Base-by-base conservation (phyloP, 2,888 invertebrate species). In the Nasonovia ribisnigri region DNA sequence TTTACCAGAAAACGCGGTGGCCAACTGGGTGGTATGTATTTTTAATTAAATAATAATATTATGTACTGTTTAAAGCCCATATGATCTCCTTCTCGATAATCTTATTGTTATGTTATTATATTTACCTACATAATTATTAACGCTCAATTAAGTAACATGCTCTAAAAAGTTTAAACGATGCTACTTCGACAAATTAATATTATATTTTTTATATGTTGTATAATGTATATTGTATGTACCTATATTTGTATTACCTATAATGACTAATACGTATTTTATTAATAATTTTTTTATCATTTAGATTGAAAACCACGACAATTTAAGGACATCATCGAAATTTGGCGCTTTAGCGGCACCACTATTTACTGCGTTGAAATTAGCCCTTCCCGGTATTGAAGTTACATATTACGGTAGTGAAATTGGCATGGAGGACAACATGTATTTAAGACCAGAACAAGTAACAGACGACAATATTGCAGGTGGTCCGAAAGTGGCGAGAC, bases 11-110 rank as follows among this genome's bases (percentile, higher is more conserved):
- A 96, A 96, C 0, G 96, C 95, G 26, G 96, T 96, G 86, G 96
- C 97, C 46, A 97, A 97, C 95, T 97, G 97, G 97, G 97, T 97
- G 96, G 97, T 97, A 54, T 24, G 84, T 42, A 8, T 20, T 43
- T 26, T 84, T 84, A 26, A 43, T 43, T n/a, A 0, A 29, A 10
- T 29, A 60, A 29, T 3, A 29, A 29, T 60, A n/a, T 0, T 60
- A n/a, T 13, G n/a, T 1, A 60, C 6, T 11, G 11, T 60, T 60
- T n/a, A 26, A 26, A 24, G 11, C 84, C 10, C n/a, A n/a, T 42
- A 42, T 24, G 84, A 26, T 16, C 3, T 20, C 16, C 11, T 26
- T 0, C 24, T 42, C 46, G 1, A 46, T 29, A 3, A 8, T 11
- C 11, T 3, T 0, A 48, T 16, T 48, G 29, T 46, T 48, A 1